Conservation (phyloP, 2,797 vertebrate species). For the Brachyrhaphis roseni region DNA sequence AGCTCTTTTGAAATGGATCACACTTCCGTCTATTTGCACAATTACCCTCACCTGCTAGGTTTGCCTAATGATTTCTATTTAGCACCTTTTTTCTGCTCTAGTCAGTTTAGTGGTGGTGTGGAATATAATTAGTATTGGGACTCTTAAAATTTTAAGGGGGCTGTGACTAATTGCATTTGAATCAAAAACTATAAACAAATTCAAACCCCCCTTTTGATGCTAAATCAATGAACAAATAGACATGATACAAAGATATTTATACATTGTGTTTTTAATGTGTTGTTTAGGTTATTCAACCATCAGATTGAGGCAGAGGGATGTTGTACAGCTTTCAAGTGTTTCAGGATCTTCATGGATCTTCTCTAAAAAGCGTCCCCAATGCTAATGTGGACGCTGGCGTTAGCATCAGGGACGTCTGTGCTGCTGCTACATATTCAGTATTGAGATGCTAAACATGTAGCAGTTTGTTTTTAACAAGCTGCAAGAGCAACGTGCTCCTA, state of each 20-base stretch:
- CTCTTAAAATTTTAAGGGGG: neutral
- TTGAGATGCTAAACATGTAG: neutral
- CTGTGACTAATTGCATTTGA: neutral
- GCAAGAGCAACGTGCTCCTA: too few species aligned
- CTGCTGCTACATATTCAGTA: neutral
- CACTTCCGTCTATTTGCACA: conserved; percentile 49
- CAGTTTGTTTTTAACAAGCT: too few species aligned
- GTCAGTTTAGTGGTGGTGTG: conserved; percentile 29
- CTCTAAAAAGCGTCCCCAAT: neutral
- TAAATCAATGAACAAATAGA: neutral
- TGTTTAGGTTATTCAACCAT: neutral
- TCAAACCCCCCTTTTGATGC: neutral
- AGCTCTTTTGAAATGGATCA: conserved; percentile 58
- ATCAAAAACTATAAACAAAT: neutral
- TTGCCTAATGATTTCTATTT: conserved; percentile 33
- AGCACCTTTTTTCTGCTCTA: conserved; percentile 24
- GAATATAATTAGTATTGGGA: neutral
- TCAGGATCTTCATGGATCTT: neutral
- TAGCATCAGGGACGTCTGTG: neutral
- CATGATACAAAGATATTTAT: neutral
- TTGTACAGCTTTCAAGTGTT: neutral
- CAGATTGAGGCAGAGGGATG: neutral
- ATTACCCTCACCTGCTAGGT: conserved; percentile 38
- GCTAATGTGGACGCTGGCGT: neutral
- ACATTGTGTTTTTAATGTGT: neutral